Evolutionary conservation across 2,113 vertebrate genomes (phyloP), one percentile per base, ranked within the genome.

Genomic region (Cyprinodon tularosa): DNA sequence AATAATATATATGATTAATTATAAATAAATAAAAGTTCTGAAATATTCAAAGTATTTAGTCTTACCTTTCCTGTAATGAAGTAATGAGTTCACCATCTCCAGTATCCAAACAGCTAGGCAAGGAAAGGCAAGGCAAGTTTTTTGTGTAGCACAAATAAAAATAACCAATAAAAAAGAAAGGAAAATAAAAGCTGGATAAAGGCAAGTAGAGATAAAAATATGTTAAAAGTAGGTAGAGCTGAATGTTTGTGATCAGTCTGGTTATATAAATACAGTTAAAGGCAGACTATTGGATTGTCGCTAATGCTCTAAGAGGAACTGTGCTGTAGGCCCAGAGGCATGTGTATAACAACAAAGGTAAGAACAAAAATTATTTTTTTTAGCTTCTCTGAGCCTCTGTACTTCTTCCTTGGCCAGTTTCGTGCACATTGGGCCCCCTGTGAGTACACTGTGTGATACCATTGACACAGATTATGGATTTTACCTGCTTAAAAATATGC

Each of bases 391-490:
- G 86, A 91, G 90, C 84, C 76, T 89, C 81, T 80, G 85, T 77
- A 87, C 84, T 82, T 82, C 72, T 86, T 90, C 78, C 89, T 78
- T 81, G 87, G 84, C 88, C 87, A 80, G 84, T 88, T 88, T 80
- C 80, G 78, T 86, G 84, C 74, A n/a, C 72, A 64, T 47, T 62
- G 74, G 40, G 20, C 77, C 91, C 87, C 88, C 81, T 84, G 89
- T 82, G 90, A 83, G 88, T 90, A 84, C 82, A 82, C 78, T 38
- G 77, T 93, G 91, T 93, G 91, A 94, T 93, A 91, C 91, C 92
- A 92, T 94, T 93, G 91, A 94, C 93, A 93, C 88, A 94, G 82
- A 88, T 94, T 94, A 94, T 94, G 77, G 94, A 94, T 95, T 94
- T 93, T 89, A 82, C 91, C 91, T 92, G 83, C 75, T 90, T 90